A percentile compares a stretch with the other conserved stretches of the same genome.
Conservation (phyloP, 2,888 invertebrate genomes). For the Lepidocyrtinus sp. region DNA sequence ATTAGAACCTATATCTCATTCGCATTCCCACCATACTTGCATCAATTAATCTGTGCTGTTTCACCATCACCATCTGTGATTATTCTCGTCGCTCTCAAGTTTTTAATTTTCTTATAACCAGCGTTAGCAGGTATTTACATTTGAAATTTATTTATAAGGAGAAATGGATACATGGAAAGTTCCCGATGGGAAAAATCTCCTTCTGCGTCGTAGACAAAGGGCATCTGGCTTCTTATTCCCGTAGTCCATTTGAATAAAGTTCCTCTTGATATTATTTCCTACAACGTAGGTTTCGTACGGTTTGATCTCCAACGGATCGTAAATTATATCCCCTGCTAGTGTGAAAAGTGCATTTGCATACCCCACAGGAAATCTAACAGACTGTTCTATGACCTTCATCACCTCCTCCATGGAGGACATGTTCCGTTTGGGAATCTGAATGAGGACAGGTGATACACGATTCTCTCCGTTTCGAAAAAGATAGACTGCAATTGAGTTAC, state of each 20-base stretch:
- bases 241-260: constrained; percentile 39
- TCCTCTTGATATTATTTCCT: constrained; percentile 38
- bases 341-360: constrained; percentile 42
- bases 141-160: no score
- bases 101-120: no score
- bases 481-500: constrained; percentile 32
- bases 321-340: constrained; percentile 32
- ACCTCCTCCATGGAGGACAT: constrained; percentile 46
- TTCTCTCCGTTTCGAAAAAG: constrained; percentile 40
- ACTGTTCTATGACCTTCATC: constrained; percentile 32
- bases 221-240: constrained; percentile 29
- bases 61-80: no score
- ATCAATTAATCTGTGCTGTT: no score
- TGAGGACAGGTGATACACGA: constrained; percentile 37
- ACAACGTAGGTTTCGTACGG: constrained; percentile 41
- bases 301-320: constrained; percentile 34
- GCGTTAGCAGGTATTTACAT: no score
- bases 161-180: not conserved
- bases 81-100: no score
- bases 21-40: no score
- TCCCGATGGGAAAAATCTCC: constrained; percentile 4
- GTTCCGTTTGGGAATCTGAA: constrained; percentile 29
- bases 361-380: constrained; percentile 38
- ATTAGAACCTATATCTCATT: no score
- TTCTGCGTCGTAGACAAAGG: not conserved